Evolutionary conservation across 2,797 vertebrate genomes (phyloP), one percentile per base, ranked within the genome.

Genomic region (Betta splendens): DNA sequence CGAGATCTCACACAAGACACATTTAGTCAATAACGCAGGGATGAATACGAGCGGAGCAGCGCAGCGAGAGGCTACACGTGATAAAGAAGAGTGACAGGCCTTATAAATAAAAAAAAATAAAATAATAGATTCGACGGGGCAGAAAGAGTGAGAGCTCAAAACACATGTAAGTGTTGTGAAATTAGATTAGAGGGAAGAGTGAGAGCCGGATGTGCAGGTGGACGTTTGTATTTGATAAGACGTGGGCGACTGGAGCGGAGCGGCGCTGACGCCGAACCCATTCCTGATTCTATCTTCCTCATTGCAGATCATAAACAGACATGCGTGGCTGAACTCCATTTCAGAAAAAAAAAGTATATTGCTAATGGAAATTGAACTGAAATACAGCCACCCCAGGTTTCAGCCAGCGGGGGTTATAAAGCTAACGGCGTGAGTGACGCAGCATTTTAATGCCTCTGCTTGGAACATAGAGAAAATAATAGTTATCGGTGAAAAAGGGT

Each of bases 181-280:
- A 81, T 81, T 47, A 75, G 81, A 84, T 78, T 59, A 72, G 47
- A 63, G 61, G 15, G 47, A 48, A 46, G 53, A 60, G 46, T 18
- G 21, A 69, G 49, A 68, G 66, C 53, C 18, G 69, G 64, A 45
- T n/a, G 55, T n/a, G 53, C 44, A 64, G 22, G 44, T 51, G 48
- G 55, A 37, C 43, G 33, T 70, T 73, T 67, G 62, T 22, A 46
- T 72, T 21, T 47, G 75, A 81, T 80, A 65, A 58, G 55, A 49
- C 16, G 9, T 1, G 31, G 1, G 31, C 15, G 62, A 21, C 15
- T 9, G 7, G 22, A 55, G 42, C 1, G 3, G 4, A 15, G 5
- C 9, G 26, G 44, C 3, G 1, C 42, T 23, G 44, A 33, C 25
- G 43, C 31, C 37, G 12, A 66, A 56, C 43, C 22, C 28, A 29